These are phyloP conservation scores for Manacus vitellinus DNA, from an alignment of 2,113 vertebrate genomes.

Conservation along the genomic window DNA sequence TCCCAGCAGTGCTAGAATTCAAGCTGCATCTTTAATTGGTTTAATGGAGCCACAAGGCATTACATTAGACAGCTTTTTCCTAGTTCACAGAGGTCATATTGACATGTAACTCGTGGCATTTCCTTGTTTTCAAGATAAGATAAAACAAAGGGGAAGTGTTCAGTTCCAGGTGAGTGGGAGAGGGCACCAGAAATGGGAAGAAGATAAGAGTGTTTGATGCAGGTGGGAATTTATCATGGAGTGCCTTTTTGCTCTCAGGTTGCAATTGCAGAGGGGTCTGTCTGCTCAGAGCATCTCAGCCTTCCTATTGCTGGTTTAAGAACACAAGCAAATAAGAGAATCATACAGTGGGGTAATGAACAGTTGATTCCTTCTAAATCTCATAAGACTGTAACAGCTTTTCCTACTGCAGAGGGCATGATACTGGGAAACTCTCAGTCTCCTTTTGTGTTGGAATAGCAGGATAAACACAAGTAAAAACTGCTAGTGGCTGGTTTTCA, in stretches of 20 bases:
- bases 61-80: conserved; percentile 61
- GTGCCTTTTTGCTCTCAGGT: conserved; percentile 30
- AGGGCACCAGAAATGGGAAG: conserved; percentile 68
- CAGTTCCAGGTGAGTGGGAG: conserved; percentile 81
- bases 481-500: not conserved
- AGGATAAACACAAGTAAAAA: not conserved
- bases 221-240: conserved; percentile 68
- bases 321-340: not conserved
- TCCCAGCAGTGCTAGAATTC: conserved; percentile 15
- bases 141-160: conserved; percentile 80
- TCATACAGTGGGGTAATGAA: not conserved
- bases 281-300: not conserved
- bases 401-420: not conserved
- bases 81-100: conserved; percentile 83
- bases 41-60: conserved; percentile 70
- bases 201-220: conserved; percentile 76
- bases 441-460: not conserved
- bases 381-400: not conserved
- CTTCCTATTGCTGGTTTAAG: conserved; percentile 9
- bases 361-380: not conserved
- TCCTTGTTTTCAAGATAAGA: conserved; percentile 82
- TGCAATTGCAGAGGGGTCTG: not conserved
- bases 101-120: conserved; percentile 80
- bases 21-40: conserved; percentile 63
- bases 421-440: not conserved